Base-by-base conservation (phyloP, 2,888 invertebrate genomes). In the Dolichopus griseipennis region DNA sequence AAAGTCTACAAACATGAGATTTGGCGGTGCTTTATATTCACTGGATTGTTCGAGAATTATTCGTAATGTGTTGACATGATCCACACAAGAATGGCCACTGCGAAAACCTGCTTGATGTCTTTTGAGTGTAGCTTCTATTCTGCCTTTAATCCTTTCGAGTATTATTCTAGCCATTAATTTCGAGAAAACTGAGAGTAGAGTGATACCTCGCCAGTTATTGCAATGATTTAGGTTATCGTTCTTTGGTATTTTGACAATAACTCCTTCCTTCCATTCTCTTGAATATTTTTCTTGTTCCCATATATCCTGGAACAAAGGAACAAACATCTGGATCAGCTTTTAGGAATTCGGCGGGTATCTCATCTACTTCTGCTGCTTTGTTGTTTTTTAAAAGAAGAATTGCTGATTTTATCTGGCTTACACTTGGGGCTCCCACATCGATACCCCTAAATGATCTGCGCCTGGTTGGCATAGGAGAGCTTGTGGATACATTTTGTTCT, bases 211-310 rank as follows among this genome's bases (percentile, higher is more conserved):
- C n/a, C n/a, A n/a, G n/a, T n/a, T n/a, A n/a, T n/a, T n/a, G n/a
- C n/a, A n/a, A n/a, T n/a, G n/a, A n/a, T n/a, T n/a, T n/a, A n/a
- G n/a, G n/a, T n/a, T n/a, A n/a, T n/a, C 2, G 22, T 66, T 66
- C 37, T 66, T 63, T 0, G 63, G 63, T 61, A 66, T 34, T 22
- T 63, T 61, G n/a, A 62, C 62, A 37, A 67, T 67, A 64, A 41
- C 43, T 43, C 66, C 5, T 21, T 66, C 66, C 37, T 21, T 66
- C 62, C 21, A 64, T 27, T 64, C 63, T n/a, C 37, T 63, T 18
- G 65, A 9, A 65, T 65, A 41, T 18, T 18, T 43, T 67, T 64
- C 27, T 20, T 52, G 33, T 37, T 43, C 43, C 41, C 64, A 43
- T 43, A 43, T 10, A 52, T 63, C 27, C 34, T 33, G 65, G 15